Conservation (phyloP, 1,140 invertebrate genomes). For the Streblospio benedicti region DNA sequence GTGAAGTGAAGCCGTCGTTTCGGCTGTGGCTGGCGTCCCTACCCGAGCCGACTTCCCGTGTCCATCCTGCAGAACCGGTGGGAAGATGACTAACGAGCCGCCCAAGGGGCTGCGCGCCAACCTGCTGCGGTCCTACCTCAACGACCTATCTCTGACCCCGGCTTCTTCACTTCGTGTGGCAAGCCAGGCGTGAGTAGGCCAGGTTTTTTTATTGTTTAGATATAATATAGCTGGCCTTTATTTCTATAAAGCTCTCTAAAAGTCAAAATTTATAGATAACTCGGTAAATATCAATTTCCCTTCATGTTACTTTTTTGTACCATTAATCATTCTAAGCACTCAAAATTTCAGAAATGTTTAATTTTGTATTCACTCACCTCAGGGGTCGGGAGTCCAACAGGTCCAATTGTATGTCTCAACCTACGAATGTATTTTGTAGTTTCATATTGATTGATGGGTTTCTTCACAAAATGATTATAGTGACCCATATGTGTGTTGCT, state of each 20-base stretch:
- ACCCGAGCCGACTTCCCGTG: slow-evolving; percentile 64
- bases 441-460: neutral
- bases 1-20: slow-evolving; percentile 68
- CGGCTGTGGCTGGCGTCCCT: slow-evolving; percentile 47
- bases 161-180: slow-evolving; percentile 62
- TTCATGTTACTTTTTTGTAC: neutral
- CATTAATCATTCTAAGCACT: neutral
- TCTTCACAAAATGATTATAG: neutral
- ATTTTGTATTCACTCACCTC: neutral
- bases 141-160: slow-evolving; percentile 63
- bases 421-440: neutral
- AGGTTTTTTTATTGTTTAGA: neutral
- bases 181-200: slow-evolving; percentile 35
- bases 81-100: slow-evolving; percentile 73
- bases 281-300: neutral
- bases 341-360: neutral
- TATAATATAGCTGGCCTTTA: neutral
- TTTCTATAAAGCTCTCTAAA: neutral
- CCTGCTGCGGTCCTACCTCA: slow-evolving; percentile 12
- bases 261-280: neutral
- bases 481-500: slow-evolving; percentile 33
- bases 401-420: slow-evolving; percentile 22
- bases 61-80: slow-evolving; percentile 65
- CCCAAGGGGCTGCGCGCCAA: slow-evolving; percentile 64
- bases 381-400: slow-evolving; percentile 22